Evolutionary conservation across 2,113 vertebrate genomes (phyloP), one percentile per base, ranked within the genome.

Genomic region (Stercorarius parasiticus): DNA sequence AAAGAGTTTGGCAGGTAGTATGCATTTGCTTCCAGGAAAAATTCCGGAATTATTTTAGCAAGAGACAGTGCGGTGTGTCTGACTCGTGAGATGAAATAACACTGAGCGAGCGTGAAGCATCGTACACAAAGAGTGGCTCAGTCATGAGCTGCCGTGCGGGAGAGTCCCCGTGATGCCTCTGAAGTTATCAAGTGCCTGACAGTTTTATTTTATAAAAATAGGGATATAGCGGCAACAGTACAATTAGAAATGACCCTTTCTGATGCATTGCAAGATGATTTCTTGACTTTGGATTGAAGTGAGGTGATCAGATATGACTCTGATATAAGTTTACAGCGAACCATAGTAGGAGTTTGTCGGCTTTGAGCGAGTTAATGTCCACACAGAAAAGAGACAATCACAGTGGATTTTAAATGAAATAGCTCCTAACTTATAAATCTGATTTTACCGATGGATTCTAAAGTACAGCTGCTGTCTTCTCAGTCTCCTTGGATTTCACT

Each of bases 341-440:
- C 2, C 16, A 27, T 9, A 56, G 29, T 1, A 65, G 40, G 25
- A 34, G 19, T 43, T 50, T 52, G 66, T 10, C 18, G 4, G 22
- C 29, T 70, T 58, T 38, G 20, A 45, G 59, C 52, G 47, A 66
- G 23, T 21, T 55, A 30, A 4, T 5, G 12, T 36, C n/a, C 42
- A 43, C 6, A 47, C 13, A n/a, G 55, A 50, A n/a, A 76, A 55
- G 21, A 47, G 55, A 49, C 50, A 50, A 10, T 29, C 42, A 10
- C 4, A 17, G 72, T 70, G 73, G 83, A n/a, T 92, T 85, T 88
- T 34, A 86, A 94, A 90, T 87, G 10, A 92, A 88, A 36, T 64
- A 89, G 86, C 55, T 56, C 30, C n/a, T 27, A 12, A 43, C 22
- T 58, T 93, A 50, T 26, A 76, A 77, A 26, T 42, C 52, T 71